Percentiles rank a stretch among this genome's conserved stretches.
phyloP scores from a whole-genome alignment of 2,888 invertebrate genomes.

The Leucozona laternaria region DNA sequence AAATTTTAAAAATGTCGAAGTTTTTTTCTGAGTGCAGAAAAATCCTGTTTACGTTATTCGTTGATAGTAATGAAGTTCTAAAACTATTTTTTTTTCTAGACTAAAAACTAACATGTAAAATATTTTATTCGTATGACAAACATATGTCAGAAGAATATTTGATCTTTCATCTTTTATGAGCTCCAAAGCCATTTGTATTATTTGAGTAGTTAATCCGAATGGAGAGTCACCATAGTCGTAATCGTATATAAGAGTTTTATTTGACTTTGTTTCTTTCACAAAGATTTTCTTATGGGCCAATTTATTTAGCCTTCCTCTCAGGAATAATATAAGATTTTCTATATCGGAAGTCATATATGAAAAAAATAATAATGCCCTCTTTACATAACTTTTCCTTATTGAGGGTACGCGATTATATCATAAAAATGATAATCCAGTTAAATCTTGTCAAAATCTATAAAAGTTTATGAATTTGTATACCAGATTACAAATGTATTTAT shows the following conservation, averaged over 20 bases:
- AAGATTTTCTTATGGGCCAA: not conserved
- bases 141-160: not conserved
- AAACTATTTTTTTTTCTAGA: not conserved
- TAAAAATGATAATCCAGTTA: slow-evolving; percentile 1
- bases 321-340: not conserved
- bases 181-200: not conserved
- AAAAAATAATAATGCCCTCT: slow-evolving; percentile 8
- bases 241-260: slow-evolving; percentile 6
- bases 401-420: not conserved
- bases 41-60: not conserved
- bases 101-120: not conserved
- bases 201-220: not conserved
- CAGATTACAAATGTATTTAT: not conserved
- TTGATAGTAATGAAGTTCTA: not conserved
- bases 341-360: not conserved
- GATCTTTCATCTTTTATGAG: slow-evolving; percentile 2
- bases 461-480: not conserved
- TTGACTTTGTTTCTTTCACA: slow-evolving; percentile 10
- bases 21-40: not conserved
- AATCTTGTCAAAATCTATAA: not conserved
- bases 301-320: not conserved
- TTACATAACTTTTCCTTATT: not conserved
- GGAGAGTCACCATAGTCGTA: not conserved
- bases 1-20: not conserved
- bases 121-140: not conserved